Percentiles rank a stretch among this genome's conserved stretches.
Conservation (phyloP, 2,888 invertebrate species). For the Lasioglossum leucozonium region DNA sequence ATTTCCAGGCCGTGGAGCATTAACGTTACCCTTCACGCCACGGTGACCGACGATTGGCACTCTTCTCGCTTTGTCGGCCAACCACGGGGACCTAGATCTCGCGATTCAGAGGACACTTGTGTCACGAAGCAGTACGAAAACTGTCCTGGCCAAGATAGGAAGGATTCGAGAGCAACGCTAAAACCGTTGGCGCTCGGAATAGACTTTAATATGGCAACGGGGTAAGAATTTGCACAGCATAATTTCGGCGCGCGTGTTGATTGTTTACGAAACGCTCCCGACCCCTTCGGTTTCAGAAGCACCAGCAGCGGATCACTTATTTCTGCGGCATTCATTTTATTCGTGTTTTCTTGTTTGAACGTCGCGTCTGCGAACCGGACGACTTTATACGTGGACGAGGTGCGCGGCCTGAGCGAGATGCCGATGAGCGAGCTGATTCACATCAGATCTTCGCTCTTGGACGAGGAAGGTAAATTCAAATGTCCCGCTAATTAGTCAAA, state of each 20-base stretch:
- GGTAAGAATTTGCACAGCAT: background rate
- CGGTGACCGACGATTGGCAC: slow-evolving; percentile 20
- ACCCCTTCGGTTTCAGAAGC: slow-evolving; percentile 1
- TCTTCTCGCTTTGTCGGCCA: slow-evolving; percentile 71
- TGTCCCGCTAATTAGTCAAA: background rate
- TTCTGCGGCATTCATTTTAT: slow-evolving; percentile 14
- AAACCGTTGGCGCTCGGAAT: background rate
- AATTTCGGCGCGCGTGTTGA: background rate
- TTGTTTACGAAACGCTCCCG: background rate
- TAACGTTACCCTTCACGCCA: slow-evolving; percentile 27
- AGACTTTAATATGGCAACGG: background rate
- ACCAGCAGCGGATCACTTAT: too few relatives aligned
- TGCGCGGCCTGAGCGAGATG: slow-evolving; percentile 88
- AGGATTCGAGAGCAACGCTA: background rate
- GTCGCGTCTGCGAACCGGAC: slow-evolving; percentile 46
- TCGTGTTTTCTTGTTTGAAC: slow-evolving; percentile 4
- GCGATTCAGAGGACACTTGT: slow-evolving; percentile 32
- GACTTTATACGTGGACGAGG: slow-evolving; percentile 74
- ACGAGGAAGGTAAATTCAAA: slow-evolving; percentile 70
- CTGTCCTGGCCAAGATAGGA: background rate
- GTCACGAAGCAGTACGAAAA: slow-evolving; percentile 34
- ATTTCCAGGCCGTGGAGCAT: slow-evolving; percentile 57
- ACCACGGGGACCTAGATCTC: slow-evolving; percentile 57
- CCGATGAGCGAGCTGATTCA: slow-evolving; percentile 89
- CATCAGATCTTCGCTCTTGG: slow-evolving; percentile 85